Conservation (phyloP, 30 jellyfish, hydroid and myxozoan genomes). For the Hydra vulgaris region DNA sequence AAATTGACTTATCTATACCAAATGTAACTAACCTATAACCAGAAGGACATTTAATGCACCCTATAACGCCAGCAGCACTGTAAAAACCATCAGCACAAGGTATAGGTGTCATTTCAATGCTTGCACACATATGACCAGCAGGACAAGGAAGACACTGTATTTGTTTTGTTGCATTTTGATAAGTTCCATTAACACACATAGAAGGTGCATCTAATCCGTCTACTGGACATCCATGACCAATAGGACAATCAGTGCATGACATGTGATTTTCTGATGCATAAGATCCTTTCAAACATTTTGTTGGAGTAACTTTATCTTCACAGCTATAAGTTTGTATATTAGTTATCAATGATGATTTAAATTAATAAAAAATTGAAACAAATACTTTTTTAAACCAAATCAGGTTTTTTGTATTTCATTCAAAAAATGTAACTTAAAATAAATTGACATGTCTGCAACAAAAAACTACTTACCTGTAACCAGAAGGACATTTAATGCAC, state of each 20-base stretch:
- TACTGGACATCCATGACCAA: conserved; percentile 55
- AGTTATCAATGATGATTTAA: too few relatives aligned
- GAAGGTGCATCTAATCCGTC: conserved; percentile 43
- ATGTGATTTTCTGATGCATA: conserved; percentile 39
- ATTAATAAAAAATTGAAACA: too few relatives aligned
- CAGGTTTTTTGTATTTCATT: too few relatives aligned
- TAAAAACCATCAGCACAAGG: conserved; percentile 53
- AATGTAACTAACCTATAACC: conserved; percentile 33
- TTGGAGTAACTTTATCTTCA: conserved; percentile 32
- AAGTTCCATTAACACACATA: conserved; percentile 66
- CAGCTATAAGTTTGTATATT: too few relatives aligned
- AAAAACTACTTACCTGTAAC: too few relatives aligned
- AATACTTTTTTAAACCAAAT: too few relatives aligned
- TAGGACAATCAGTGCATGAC: conserved; percentile 53
- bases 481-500: conserved; percentile 84
- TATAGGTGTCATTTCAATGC: conserved; percentile 32
- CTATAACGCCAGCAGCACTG: conserved; percentile 43
- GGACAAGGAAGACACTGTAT: conserved; percentile 52
- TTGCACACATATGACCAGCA: conserved; percentile 46
- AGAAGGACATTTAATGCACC: conserved; percentile 56
- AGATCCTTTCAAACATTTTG: conserved; percentile 36
- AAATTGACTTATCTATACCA: too few relatives aligned
- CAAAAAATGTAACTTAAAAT: too few relatives aligned
- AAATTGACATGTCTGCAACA: too few relatives aligned
- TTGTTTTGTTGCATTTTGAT: conserved; percentile 53